phyloP scores from a whole-genome alignment of 2,888 invertebrate genomes.

The Xestia xanthographa region DNA sequence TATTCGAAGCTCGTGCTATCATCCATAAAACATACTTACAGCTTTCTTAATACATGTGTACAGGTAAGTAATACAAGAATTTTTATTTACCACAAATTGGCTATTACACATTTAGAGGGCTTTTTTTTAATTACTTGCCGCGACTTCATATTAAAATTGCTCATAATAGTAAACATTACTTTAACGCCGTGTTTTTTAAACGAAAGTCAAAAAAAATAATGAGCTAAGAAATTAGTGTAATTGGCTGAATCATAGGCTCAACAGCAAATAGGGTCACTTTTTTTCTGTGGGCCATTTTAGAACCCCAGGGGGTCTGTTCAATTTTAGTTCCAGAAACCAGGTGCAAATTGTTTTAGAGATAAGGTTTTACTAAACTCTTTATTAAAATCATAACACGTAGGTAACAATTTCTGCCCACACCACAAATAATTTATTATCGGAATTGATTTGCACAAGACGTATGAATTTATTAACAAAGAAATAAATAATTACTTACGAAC shows the following conservation, averaged over 20 bases:
- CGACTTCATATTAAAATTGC: neutral
- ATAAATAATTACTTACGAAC: constrained; percentile 24
- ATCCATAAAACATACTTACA: neutral
- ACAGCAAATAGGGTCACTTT: neutral
- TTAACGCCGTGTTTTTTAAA: neutral
- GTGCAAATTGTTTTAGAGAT: neutral
- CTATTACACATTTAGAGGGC: neutral
- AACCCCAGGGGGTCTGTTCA: neutral
- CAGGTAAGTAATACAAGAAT: neutral
- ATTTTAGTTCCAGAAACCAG: neutral
- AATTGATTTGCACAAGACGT: constrained; percentile 12
- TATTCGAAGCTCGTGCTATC: constrained; percentile 41
- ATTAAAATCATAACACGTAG: neutral
- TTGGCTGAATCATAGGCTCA: neutral
- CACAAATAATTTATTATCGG: neutral
- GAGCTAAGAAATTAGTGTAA: neutral
- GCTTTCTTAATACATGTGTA: neutral
- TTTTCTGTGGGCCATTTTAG: neutral
- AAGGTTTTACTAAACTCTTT: neutral
- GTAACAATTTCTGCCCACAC: neutral
- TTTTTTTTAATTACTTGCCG: neutral
- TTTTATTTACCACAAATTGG: neutral
- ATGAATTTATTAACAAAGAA: constrained; percentile 1
- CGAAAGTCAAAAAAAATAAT: neutral
- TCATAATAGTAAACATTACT: neutral